Evolutionary conservation across 2,888 invertebrate genomes (phyloP), one percentile per base, ranked within the genome.

Genomic region (Leucophora obtusa): DNA sequence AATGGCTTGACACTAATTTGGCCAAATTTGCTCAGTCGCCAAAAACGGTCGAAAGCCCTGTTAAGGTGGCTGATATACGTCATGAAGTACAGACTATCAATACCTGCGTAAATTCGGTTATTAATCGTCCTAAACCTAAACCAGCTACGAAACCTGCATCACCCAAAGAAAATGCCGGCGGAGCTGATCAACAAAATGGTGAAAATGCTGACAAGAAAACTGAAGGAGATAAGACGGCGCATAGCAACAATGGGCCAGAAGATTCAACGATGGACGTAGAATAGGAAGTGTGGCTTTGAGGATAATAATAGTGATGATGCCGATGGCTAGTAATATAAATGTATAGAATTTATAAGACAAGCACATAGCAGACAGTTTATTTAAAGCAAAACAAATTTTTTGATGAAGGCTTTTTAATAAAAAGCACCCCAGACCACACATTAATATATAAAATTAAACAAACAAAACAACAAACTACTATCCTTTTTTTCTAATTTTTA

Each of bases 101-200:
- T 58, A 82, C 87, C 53, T 88, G 88, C 59, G 93, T 94, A 54
- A 93, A 92, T 86, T 95, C 97, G 7, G 95, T 98, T 83, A 91
- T 98, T 83, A 97, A 95, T 90, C 97, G 97, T 89, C 96, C 97
- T 66, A 97, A 97, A 90, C 98, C 98, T 8, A 97, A 97, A 90
- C 93, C 93, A 59, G 93, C 93, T 51, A 89, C 91, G 33, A 85
- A 88, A 51, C 85, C 88, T 24, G 80, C 87, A 59, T 82, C 87
- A 70, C 82, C 87, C 35, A 87, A 87, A 82, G 87, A 87, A 62
- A 86, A 86, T 79, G 84, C 86, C 51, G 83, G 84, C 1, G 85
- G 86, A 35, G 51, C 76, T 9, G 83, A 84, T 11, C 84, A 86
- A 38, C 86, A 87, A 56, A 87, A 87, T 66, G 87, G 87, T n/a